Conservation (phyloP, 2,113 vertebrate species). For the Hippocampus zosterae region DNA sequence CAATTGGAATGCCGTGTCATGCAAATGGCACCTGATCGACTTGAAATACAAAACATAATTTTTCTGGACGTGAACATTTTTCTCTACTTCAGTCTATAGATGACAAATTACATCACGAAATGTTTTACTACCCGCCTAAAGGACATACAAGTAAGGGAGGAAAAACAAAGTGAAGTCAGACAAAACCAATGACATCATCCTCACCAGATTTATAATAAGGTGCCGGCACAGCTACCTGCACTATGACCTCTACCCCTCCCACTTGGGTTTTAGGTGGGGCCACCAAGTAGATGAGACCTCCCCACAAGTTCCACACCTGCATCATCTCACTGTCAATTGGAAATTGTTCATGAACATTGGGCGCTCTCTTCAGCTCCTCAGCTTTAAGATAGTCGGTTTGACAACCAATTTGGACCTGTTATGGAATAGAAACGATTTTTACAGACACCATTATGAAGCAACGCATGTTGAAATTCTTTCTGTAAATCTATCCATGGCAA, state of each 20-base stretch:
- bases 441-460: not conserved
- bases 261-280: slow-evolving; percentile 57
- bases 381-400: slow-evolving; percentile 66
- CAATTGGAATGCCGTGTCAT: no score
- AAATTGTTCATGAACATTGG: slow-evolving; percentile 56
- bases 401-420: slow-evolving; percentile 73
- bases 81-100: no score
- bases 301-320: slow-evolving; percentile 68
- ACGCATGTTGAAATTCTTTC: not conserved
- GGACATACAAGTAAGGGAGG: not conserved
- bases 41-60: no score
- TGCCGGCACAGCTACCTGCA: slow-evolving; percentile 63
- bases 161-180: not conserved
- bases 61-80: no score
- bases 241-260: slow-evolving; percentile 33
- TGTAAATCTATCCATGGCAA: not conserved
- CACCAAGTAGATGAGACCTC: slow-evolving; percentile 71
- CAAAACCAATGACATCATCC: not conserved
- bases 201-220: slow-evolving; percentile 74
- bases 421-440: not conserved
- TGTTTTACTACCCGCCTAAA: not conserved
- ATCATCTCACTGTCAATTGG: slow-evolving; percentile 47
- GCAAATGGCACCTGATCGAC: no score
- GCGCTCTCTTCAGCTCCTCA: slow-evolving; percentile 48
- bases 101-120: no score